These are phyloP conservation scores for Cephus pulcher DNA, from an alignment of 2,888 invertebrate species.

Conservation along the genomic window DNA sequence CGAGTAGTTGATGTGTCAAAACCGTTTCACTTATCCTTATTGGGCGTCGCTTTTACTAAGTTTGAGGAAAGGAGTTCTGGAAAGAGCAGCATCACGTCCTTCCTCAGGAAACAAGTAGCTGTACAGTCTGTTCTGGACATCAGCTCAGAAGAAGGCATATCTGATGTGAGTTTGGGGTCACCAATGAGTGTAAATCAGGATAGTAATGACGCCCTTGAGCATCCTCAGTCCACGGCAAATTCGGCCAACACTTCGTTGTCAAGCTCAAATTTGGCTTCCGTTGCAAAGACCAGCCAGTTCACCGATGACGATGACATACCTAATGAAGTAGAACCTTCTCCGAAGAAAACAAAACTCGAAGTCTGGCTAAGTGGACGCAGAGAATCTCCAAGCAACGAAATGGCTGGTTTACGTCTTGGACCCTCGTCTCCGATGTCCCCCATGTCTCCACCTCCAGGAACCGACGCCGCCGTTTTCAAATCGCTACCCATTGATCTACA, in stretches of 20 bases:
- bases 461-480: slow-evolving; percentile 77
- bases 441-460: slow-evolving; percentile 71
- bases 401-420: slow-evolving; percentile 58
- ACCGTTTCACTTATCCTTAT: slow-evolving; percentile 82
- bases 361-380: slow-evolving; percentile 69
- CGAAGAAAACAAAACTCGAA: slow-evolving; percentile 75
- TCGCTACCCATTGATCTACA: slow-evolving; percentile 80
- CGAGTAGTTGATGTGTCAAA: slow-evolving; percentile 78
- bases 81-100: slow-evolving; percentile 79
- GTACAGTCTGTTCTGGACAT: slow-evolving; percentile 76
- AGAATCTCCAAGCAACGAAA: slow-evolving; percentile 62
- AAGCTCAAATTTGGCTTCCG: background rate
- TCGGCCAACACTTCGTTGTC: background rate
- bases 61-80: slow-evolving; percentile 80
- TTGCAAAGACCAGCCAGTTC: slow-evolving; percentile 26
- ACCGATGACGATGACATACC: slow-evolving; percentile 51
- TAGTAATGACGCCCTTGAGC: slow-evolving; percentile 53
- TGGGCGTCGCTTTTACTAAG: slow-evolving; percentile 86
- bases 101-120: slow-evolving; percentile 81
- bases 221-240: slow-evolving; percentile 21
- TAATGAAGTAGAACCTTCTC: slow-evolving; percentile 77
- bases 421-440: slow-evolving; percentile 47
- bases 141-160: slow-evolving; percentile 55
- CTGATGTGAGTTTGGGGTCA: slow-evolving; percentile 66
- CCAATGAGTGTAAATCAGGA: slow-evolving; percentile 61